Evolutionary conservation across 1,140 invertebrate genomes (phyloP).

Genomic region (Drosophila jambulina): DNA sequence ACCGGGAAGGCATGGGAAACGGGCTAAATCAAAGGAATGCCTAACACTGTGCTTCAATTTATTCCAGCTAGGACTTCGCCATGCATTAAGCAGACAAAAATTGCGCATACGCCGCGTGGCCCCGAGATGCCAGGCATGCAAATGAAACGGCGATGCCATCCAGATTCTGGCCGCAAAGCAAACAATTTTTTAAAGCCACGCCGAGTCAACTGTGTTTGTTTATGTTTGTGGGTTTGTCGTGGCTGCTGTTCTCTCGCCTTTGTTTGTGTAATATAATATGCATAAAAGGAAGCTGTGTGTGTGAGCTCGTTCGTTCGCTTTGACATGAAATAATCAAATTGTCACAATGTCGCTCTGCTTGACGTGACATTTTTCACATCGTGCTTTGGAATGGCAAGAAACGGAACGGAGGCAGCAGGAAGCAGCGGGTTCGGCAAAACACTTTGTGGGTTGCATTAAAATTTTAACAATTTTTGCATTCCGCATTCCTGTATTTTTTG

Average conservation of each 20-base stretch:
- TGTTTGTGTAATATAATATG: slow-evolving; percentile 76
- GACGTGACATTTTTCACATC: slow-evolving; percentile 49
- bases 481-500: slow-evolving; percentile 33
- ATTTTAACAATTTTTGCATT: slow-evolving; percentile 55
- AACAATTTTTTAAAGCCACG: slow-evolving; percentile 65
- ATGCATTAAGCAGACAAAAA: slow-evolving; percentile 46
- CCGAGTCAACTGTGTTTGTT: slow-evolving; percentile 51
- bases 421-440: slow-evolving; percentile 34
- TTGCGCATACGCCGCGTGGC: slow-evolving; percentile 59
- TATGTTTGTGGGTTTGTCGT: slow-evolving; percentile 43
- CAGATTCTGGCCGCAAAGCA: slow-evolving; percentile 56
- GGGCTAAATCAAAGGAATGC: slow-evolving; percentile 30
- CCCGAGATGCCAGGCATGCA: slow-evolving; percentile 30
- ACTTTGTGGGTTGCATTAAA: slow-evolving; percentile 44
- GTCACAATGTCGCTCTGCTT: slow-evolving; percentile 53
- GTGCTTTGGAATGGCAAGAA: neutral
- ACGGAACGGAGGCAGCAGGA: neutral
- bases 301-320: slow-evolving; percentile 36
- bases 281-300: slow-evolving; percentile 65
- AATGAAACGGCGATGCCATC: slow-evolving; percentile 41
- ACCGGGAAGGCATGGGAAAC: neutral
- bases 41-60: slow-evolving; percentile 25
- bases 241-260: slow-evolving; percentile 35
- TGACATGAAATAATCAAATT: slow-evolving; percentile 80
- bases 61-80: slow-evolving; percentile 20